Evolutionary conservation across 2,888 invertebrate species (phyloP).

Genomic region (Esperia sulphurella): DNA sequence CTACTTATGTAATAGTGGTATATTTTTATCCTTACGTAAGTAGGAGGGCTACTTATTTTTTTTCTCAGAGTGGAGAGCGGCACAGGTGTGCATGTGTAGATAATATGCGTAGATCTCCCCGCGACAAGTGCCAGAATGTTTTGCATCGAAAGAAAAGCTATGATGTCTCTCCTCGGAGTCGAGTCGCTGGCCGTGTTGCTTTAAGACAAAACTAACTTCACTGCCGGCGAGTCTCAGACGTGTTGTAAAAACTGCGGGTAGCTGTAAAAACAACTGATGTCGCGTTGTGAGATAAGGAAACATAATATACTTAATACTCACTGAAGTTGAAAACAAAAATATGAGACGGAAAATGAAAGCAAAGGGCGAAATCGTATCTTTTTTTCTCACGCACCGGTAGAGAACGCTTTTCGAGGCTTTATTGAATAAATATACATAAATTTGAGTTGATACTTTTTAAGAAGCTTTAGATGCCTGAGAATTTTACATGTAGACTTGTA

Average conservation of each 20-base stretch:
- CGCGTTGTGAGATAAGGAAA: slow-evolving; percentile 52
- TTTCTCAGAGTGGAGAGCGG: too few species aligned
- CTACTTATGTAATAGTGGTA: too few species aligned
- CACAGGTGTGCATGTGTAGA: too few species aligned
- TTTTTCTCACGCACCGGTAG: slow-evolving; percentile 55
- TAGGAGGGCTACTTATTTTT: too few species aligned
- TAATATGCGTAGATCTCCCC: too few species aligned
- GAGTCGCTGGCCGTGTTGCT: too few species aligned
- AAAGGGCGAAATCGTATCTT: slow-evolving; percentile 60
- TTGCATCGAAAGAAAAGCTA: too few species aligned
- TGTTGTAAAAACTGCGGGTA: slow-evolving; percentile 32
- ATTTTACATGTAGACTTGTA: neutral
- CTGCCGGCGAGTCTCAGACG: neutral
- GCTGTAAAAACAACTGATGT: slow-evolving; percentile 51
- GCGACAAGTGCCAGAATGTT: too few species aligned
- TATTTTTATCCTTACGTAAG: too few species aligned
- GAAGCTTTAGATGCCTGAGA: slow-evolving; percentile 3
- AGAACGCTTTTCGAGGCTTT: slow-evolving; percentile 63
- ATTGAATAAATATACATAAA: slow-evolving; percentile 72
- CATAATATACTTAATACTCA: slow-evolving; percentile 64
- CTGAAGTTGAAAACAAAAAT: slow-evolving; percentile 69
- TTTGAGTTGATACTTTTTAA: slow-evolving; percentile 23
- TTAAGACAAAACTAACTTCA: neutral
- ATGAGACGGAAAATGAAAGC: slow-evolving; percentile 63
- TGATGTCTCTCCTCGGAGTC: too few species aligned